Evolutionary conservation across 2,113 vertebrate genomes (phyloP).

Genomic region (Thunnus maccoyii): DNA sequence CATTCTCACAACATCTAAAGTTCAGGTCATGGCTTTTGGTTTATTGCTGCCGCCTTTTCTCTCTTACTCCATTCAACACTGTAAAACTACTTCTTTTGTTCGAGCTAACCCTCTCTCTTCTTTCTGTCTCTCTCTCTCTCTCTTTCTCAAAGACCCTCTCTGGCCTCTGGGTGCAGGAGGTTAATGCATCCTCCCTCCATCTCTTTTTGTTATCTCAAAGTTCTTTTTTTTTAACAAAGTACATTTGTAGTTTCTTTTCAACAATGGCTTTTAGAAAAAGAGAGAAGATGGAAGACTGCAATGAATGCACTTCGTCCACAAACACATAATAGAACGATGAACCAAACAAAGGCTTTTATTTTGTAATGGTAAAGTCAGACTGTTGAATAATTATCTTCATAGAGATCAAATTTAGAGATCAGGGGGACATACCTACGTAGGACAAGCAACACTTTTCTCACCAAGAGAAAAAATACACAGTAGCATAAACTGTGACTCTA

Average conservation of each 20-base stretch:
- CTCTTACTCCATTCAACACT: constrained; percentile 4
- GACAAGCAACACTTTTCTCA: too few relatives aligned
- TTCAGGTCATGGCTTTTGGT: constrained; percentile 12
- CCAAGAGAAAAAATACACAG: too few relatives aligned
- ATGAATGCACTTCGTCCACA: background rate
- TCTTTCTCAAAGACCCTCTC: constrained; percentile 3
- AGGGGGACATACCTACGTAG: background rate
- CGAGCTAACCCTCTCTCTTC: background rate
- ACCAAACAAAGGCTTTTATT: background rate
- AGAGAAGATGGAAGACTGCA: background rate
- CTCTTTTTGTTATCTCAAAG: constrained; percentile 32
- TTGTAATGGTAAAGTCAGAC: background rate
- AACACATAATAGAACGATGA: background rate
- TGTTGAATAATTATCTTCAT: background rate
- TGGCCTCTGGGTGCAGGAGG: constrained; percentile 53
- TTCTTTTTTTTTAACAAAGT: background rate
- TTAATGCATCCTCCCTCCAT: constrained; percentile 62
- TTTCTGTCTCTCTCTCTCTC: background rate
- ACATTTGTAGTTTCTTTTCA: constrained; percentile 20
- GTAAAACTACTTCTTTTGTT: constrained; percentile 33
- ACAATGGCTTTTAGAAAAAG: constrained; percentile 10
- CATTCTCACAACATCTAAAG: constrained; percentile 6
- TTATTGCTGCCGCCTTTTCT: background rate
- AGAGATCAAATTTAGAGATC: background rate
- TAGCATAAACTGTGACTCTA: too few relatives aligned